These are phyloP conservation scores for Agriotes lineatus DNA, from an alignment of 2,888 invertebrate genomes.

Conservation along the genomic window DNA sequence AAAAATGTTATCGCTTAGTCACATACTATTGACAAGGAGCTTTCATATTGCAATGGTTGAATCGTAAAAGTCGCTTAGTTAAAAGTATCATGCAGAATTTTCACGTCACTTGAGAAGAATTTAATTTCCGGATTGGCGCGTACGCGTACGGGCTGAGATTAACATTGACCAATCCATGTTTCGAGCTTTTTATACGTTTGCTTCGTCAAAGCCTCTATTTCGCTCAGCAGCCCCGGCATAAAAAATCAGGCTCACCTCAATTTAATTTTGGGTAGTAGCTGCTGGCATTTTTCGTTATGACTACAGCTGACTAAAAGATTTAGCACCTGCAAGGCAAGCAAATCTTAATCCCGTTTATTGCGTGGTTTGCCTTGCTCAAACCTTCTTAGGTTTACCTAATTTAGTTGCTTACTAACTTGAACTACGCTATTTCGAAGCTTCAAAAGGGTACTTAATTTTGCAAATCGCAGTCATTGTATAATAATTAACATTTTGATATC, in stretches of 20 bases:
- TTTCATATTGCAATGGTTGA: no score
- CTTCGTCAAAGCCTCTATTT: not conserved
- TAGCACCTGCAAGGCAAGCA: not conserved
- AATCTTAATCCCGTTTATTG: no score
- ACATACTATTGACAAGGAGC: no score
- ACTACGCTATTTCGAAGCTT: no score
- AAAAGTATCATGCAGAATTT: no score
- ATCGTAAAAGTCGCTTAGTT: no score
- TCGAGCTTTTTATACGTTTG: not conserved
- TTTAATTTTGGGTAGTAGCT: conserved; percentile 20
- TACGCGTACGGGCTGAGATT: not conserved
- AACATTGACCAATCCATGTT: conserved; percentile 4
- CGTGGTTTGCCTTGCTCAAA: not conserved
- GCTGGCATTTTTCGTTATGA: conserved; percentile 19
- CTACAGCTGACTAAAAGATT: conserved; percentile 2
- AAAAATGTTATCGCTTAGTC: no score
- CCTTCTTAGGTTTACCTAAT: no score
- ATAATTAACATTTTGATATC: no score
- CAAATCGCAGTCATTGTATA: no score
- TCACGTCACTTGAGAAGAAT: not conserved
- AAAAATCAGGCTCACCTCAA: conserved; percentile 3
- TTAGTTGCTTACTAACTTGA: no score
- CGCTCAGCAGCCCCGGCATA: not conserved
- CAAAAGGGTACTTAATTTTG: no score
- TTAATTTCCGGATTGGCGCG: conserved; percentile 8